Evolutionary conservation across 2,888 invertebrate species (phyloP), one percentile per base, ranked within the genome.

Genomic region (Drosophila setosimentum): DNA sequence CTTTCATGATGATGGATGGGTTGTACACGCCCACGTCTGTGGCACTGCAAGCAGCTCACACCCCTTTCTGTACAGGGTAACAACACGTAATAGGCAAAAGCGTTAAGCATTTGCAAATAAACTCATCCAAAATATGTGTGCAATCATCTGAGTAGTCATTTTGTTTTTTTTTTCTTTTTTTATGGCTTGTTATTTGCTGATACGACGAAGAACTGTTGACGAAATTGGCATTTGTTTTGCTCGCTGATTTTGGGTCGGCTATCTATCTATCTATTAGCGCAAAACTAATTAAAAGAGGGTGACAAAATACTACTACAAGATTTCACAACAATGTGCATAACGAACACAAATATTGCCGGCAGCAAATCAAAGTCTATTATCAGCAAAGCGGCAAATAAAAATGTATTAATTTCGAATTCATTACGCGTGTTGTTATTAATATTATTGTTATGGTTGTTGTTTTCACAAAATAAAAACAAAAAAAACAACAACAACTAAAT

Each of bases 351-450:
- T 61, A 30, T 51, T 40, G 45, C 54, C 60, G 73, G 55, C 76
- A 68, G 49, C 68, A 78, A 80, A 82, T 78, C 78, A 78, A 82
- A 73, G 76, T 78, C 82, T 70, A 69, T 82, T 77, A 74, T 77
- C 80, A 80, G 71, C 63, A 68, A 68, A 68, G 49, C 67, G 62
- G 73, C 65, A 78, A 74, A 70, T 73, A 75, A 77, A 77, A 87
- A 80, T 82, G 84, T 87, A 82, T 80, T 82, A 82, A 84, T 84
- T 80, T 76, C 68, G 64, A 68, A 76, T 87, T 85, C 80, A 84
- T 87, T 78, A 87, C 76, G 67, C 64, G 69, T 78, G 69, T 80
- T 75, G 75, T 64, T 70, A 59, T 78, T 66, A 61, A 65, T 70
- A 29, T 66, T 80, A 48, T 60, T 59, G 30, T 63, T 55, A 24